Evolutionary conservation across 2,888 invertebrate genomes (phyloP).

Genomic region (Leptura quadrifasciata): DNA sequence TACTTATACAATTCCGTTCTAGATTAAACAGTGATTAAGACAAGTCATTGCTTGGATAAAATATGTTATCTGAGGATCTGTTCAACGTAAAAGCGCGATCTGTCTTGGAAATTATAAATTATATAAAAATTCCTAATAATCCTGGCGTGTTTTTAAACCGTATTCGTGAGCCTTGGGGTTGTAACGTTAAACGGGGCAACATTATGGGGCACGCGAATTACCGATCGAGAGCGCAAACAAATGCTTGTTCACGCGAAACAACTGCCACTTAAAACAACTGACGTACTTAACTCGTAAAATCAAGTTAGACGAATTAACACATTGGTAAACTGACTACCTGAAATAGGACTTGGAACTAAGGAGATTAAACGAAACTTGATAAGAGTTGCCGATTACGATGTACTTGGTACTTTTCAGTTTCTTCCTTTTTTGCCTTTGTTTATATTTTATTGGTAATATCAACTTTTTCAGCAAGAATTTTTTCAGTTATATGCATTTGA

Average conservation of each 20-base stretch:
- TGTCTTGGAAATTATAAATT: slow-evolving; percentile 68
- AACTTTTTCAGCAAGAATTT: background rate
- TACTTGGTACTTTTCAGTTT: background rate
- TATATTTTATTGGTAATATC: background rate
- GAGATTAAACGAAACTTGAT: background rate
- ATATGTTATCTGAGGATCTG: slow-evolving; percentile 51
- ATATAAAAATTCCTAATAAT: slow-evolving; percentile 68
- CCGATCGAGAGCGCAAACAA: slow-evolving; percentile 74
- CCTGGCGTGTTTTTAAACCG: slow-evolving; percentile 69
- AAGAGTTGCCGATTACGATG: background rate
- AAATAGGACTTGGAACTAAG: slow-evolving; percentile 20
- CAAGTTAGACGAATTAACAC: slow-evolving; percentile 56
- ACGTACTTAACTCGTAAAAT: slow-evolving; percentile 64
- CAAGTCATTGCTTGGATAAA: slow-evolving; percentile 53
- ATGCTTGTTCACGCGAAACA: slow-evolving; percentile 74
- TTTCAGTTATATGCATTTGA: no score
- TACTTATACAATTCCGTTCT: slow-evolving; percentile 53
- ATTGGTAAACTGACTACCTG: slow-evolving; percentile 40
- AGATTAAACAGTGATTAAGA: slow-evolving; percentile 51
- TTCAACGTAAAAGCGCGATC: slow-evolving; percentile 59
- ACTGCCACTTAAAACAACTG: slow-evolving; percentile 73
- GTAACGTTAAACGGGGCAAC: slow-evolving; percentile 73
- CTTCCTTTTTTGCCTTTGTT: background rate
- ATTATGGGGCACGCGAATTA: slow-evolving; percentile 74
- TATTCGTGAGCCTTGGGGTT: slow-evolving; percentile 72